Conservation (phyloP, 2,797 vertebrate genomes). For the Sylvilagus floridanus region DNA sequence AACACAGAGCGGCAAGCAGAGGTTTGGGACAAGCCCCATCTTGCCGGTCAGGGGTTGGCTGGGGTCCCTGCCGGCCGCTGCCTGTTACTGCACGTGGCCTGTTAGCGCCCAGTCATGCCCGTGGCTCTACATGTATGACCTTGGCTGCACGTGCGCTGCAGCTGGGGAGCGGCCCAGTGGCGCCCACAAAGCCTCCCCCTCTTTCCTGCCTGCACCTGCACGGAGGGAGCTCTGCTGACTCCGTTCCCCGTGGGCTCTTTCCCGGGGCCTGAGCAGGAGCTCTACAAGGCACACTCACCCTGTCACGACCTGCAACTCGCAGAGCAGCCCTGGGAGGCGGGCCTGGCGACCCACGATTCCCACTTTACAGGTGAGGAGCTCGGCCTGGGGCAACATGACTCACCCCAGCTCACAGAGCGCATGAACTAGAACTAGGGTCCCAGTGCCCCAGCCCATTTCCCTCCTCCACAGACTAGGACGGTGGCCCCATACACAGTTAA, state of each 20-base stretch:
- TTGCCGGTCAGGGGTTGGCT: background rate
- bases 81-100: background rate
- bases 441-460: background rate
- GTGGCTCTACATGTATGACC: background rate
- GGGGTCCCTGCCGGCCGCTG: accelerated
- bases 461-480: background rate
- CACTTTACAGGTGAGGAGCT: background rate
- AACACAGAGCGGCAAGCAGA: background rate
- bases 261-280: background rate
- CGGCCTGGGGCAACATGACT: accelerated
- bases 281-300: accelerated
- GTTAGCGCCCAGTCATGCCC: background rate
- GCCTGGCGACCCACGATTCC: background rate
- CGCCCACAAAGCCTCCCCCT: background rate
- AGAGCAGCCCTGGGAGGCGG: background rate
- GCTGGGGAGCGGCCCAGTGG: too few species aligned
- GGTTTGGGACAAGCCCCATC: background rate
- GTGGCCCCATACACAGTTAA: background rate
- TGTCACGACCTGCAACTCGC: accelerated
- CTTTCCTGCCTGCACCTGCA: background rate
- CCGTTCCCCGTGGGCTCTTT: background rate
- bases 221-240: background rate
- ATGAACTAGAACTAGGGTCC: background rate
- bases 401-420: background rate
- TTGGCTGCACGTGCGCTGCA: background rate